Conservation (phyloP, 1,140 invertebrate genomes). For the Mamestra configurata region DNA sequence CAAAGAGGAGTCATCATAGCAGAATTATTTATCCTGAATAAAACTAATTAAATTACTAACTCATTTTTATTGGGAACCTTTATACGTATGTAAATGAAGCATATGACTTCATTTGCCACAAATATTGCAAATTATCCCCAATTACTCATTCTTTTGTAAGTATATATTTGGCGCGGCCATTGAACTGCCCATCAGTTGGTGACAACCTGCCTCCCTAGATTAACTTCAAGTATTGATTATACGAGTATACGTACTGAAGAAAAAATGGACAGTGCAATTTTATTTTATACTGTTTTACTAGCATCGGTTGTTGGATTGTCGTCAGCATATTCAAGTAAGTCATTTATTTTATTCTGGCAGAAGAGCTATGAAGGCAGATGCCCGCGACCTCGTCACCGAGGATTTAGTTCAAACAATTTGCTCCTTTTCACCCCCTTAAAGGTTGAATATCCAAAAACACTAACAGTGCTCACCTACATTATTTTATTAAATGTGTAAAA, state of each 20-base stretch:
- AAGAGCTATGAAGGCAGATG: no score
- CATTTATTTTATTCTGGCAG: neutral
- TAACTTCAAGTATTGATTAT: no score
- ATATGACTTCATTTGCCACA: neutral
- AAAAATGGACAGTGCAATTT: no score
- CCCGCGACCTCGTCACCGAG: no score
- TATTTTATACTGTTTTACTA: no score
- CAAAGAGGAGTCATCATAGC: neutral
- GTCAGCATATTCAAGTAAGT: constrained; percentile 28
- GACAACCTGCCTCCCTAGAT: neutral
- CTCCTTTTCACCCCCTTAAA: no score
- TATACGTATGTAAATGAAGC: neutral
- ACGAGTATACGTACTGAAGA: neutral
- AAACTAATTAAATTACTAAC: constrained; percentile 20
- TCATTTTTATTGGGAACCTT: constrained; percentile 24
- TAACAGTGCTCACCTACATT: no score
- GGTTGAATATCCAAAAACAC: no score
- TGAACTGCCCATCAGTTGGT: neutral
- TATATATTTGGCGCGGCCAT: neutral
- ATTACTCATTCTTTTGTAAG: no score
- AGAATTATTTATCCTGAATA: constrained; percentile 15
- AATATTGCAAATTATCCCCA: constrained; percentile 6
- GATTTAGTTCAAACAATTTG: no score
- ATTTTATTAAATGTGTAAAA: neutral
- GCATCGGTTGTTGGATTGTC: neutral